These are phyloP conservation scores for Betta splendens DNA, from an alignment of 2,797 vertebrate species.

Conservation along the genomic window DNA sequence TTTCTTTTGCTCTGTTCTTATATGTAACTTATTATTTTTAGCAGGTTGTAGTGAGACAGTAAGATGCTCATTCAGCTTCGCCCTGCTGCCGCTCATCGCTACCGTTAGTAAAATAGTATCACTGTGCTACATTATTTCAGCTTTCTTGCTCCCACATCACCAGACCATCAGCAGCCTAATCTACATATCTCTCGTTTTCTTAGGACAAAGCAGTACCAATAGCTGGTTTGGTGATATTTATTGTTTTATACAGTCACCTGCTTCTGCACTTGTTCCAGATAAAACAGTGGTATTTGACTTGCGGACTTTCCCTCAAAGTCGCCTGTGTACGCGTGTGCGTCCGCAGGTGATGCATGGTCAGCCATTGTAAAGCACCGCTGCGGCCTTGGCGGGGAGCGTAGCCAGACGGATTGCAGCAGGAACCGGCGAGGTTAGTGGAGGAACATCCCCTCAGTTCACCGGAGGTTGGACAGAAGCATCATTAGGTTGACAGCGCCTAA, in stretches of 20 bases:
- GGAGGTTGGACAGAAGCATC: constrained; percentile 68
- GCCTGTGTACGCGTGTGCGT: constrained; percentile 46
- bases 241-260: neutral
- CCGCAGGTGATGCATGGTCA: constrained; percentile 61
- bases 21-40: too few species aligned
- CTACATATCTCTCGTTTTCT: constrained; percentile 1
- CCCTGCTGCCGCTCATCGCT: neutral
- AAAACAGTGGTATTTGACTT: constrained; percentile 22
- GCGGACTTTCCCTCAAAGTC: constrained; percentile 23
- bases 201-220: too few species aligned
- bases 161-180: constrained; percentile 4
- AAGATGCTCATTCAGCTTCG: neutral
- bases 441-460: constrained; percentile 61
- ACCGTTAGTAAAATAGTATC: too few species aligned
- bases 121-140: constrained; percentile 3
- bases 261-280: constrained; percentile 3
- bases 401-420: constrained; percentile 64
- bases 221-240: neutral
- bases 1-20: too few species aligned
- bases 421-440: constrained; percentile 40
- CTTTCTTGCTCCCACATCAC: constrained; percentile 8
- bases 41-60: too few species aligned
- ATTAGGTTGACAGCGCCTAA: constrained; percentile 73
- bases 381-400: constrained; percentile 61
- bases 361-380: constrained; percentile 32